Evolutionary conservation across 2,113 vertebrate genomes (phyloP).

Genomic region (Ahaetulla prasina): DNA sequence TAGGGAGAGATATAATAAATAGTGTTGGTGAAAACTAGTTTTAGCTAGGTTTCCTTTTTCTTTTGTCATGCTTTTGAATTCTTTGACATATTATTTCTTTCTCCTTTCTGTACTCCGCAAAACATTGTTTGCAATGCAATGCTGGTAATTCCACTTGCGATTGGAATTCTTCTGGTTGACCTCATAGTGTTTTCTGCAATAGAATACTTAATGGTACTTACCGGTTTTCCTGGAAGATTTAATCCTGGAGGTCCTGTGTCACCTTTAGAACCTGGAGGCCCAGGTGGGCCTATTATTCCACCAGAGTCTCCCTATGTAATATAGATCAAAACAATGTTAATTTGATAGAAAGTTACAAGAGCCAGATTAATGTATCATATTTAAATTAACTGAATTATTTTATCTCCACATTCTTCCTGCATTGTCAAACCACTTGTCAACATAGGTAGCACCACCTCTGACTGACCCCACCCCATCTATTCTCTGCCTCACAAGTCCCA

Average conservation of each 20-base stretch:
- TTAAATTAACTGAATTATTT: neutral
- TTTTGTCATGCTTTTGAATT: neutral
- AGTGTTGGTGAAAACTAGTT: neutral
- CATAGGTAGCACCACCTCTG: neutral
- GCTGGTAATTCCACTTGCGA: neutral
- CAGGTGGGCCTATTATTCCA: slow-evolving; percentile 76
- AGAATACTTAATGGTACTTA: slow-evolving; percentile 55
- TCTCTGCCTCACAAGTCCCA: too few relatives aligned
- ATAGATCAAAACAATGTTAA: slow-evolving; percentile 22
- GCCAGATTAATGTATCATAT: neutral
- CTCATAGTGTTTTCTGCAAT: neutral
- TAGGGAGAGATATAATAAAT: neutral
- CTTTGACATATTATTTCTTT: neutral
- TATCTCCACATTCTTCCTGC: neutral
- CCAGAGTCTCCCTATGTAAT: slow-evolving; percentile 80
- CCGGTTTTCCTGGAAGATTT: slow-evolving; percentile 71
- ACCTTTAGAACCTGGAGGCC: slow-evolving; percentile 87
- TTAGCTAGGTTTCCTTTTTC: neutral
- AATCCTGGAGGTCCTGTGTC: slow-evolving; percentile 81
- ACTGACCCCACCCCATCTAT: too few relatives aligned
- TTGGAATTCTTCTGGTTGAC: neutral
- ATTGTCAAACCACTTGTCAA: neutral
- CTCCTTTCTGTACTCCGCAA: neutral
- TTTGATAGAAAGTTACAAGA: neutral
- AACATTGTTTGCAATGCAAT: neutral